Conservation (phyloP, 2,888 invertebrate species). For the Macrophya alboannulata region DNA sequence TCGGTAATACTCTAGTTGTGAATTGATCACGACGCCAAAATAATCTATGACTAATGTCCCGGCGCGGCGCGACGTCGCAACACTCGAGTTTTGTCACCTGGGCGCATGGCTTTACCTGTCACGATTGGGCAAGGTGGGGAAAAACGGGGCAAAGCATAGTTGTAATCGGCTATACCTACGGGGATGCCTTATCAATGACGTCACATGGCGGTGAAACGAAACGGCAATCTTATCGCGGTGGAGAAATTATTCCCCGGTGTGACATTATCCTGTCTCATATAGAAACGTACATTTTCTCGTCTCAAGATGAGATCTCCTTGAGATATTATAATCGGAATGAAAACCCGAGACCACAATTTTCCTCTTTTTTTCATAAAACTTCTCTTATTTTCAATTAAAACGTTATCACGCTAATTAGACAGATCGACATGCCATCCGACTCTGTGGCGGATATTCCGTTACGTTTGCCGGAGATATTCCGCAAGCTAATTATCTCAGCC, state of each 20-base stretch:
- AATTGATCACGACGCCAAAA: slow-evolving; percentile 54
- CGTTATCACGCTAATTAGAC: neutral
- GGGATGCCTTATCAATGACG: slow-evolving; percentile 54
- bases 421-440: neutral
- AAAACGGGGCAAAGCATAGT: neutral
- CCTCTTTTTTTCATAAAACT: neutral
- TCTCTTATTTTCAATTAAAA: neutral
- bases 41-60: slow-evolving; percentile 54
- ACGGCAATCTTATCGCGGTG: slow-evolving; percentile 1
- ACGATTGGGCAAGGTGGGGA: neutral
- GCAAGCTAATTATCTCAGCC: neutral
- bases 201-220: slow-evolving; percentile 16
- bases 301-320: neutral
- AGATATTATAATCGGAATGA: neutral
- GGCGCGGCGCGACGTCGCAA: neutral
- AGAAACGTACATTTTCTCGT: neutral
- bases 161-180: neutral
- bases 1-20: slow-evolving; percentile 4
- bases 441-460: neutral
- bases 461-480: neutral
- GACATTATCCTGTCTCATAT: neutral
- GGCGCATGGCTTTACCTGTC: slow-evolving; percentile 47
- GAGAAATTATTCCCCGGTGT: neutral
- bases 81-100: slow-evolving; percentile 34
- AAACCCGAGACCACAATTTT: neutral